phyloP scores from a whole-genome alignment of 2,888 invertebrate species.

The Melanargia galathea region DNA sequence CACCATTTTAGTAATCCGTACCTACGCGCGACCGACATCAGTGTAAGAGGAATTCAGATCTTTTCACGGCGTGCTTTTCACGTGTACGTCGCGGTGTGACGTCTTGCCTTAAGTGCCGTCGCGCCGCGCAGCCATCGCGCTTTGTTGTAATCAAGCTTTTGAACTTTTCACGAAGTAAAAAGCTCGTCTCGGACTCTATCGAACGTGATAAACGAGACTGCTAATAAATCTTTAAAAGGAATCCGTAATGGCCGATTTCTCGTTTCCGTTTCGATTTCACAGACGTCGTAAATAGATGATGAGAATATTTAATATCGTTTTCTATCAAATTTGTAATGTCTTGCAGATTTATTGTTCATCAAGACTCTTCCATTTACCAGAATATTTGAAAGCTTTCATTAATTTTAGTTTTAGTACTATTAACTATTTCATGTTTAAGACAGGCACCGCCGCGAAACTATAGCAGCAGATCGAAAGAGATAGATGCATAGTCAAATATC shows the following conservation, averaged over 20 bases:
- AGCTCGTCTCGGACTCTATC: constrained; percentile 37
- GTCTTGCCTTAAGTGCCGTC: too few relatives aligned
- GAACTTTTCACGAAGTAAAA: constrained; percentile 41
- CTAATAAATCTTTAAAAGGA: constrained; percentile 36
- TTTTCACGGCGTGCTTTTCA: too few relatives aligned
- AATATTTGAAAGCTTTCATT: neutral
- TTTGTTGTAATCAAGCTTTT: neutral
- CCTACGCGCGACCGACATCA: too few relatives aligned
- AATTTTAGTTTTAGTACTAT: neutral
- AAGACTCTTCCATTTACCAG: neutral
- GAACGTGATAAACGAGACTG: constrained; percentile 38
- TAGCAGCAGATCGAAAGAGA: too few relatives aligned
- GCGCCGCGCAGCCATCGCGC: too few relatives aligned
- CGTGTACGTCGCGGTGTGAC: too few relatives aligned
- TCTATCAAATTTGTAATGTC: constrained; percentile 14
- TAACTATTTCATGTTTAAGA: too few relatives aligned
- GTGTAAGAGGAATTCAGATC: too few relatives aligned
- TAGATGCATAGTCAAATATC: too few relatives aligned
- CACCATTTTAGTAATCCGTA: too few relatives aligned
- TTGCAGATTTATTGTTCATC: neutral
- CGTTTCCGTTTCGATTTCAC: constrained; percentile 38
- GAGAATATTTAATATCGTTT: constrained; percentile 17
- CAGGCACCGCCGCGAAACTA: too few relatives aligned
- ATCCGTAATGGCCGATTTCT: constrained; percentile 36
- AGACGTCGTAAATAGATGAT: constrained; percentile 28